Conservation (phyloP, 2,797 vertebrate species). For the Garrulus glandarius region DNA sequence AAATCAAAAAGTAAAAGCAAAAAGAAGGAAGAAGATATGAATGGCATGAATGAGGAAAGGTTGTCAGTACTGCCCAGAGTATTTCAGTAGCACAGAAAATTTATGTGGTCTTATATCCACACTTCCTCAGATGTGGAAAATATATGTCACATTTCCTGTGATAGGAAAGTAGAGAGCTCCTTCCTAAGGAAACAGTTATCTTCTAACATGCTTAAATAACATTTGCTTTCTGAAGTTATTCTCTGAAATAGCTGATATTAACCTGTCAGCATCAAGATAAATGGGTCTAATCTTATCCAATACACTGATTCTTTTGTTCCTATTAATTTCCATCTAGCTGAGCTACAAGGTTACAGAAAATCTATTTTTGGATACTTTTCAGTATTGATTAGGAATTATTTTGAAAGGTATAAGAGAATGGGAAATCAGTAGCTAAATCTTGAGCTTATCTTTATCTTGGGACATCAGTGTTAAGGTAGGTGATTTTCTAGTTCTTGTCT, state of each 20-base stretch:
- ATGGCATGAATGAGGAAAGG: background rate
- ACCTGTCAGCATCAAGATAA: background rate
- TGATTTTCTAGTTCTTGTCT: background rate
- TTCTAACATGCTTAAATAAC: background rate
- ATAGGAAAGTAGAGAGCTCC: background rate
- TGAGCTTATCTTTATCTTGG: background rate
- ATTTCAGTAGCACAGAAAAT: background rate
- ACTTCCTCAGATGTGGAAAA: background rate
- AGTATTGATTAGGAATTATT: slow-evolving; percentile 12
- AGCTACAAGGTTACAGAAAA: background rate
- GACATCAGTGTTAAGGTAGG: background rate
- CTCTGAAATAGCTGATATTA: background rate
- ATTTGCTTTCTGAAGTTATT: background rate
- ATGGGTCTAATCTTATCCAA: background rate
- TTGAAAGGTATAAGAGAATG: background rate
- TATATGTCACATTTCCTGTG: background rate
- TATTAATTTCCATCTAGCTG: background rate
- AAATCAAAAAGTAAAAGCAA: background rate
- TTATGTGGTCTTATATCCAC: background rate
- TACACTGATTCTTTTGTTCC: background rate
- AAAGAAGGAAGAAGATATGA: background rate
- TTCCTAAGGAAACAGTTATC: background rate
- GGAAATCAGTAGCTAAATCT: background rate
- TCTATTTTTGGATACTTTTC: background rate
- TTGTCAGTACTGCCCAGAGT: background rate